Base-by-base conservation (phyloP, 2,888 invertebrate genomes). In the Eupithecia abbreviata region DNA sequence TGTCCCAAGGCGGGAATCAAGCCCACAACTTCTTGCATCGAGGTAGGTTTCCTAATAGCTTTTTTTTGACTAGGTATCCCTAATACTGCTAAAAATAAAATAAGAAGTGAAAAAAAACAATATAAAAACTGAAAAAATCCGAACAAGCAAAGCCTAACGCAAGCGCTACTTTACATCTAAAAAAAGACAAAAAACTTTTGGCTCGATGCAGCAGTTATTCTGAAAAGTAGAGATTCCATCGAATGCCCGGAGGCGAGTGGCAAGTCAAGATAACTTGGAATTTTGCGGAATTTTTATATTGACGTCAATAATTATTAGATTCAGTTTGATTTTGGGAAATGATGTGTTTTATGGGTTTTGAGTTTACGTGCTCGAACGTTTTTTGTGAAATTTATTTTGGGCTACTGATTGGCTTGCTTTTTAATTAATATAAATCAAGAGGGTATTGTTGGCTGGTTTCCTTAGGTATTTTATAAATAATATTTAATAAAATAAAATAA, bases 271-370 rank as follows among this genome's bases (percentile, higher is more conserved):
- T 77, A 76, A 71, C 18, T 67, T 45, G 67, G 67, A 77, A 77
- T 58, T 77, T 73, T 68, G 71, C 73, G 71, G 67, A 74, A 55
- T 72, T 75, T 58, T 73, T 65, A 47, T 71, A 55, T 62, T 42
- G 18, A 68, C 68, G 65, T 45, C 67, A 72, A 67, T 78, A 78
- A 78, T 78, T 76, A 78, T 73, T 78, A 79, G 76, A 79, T 79
- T 55, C 65, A 73, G 68, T 74, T 72, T 75, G 58, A 75, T 73
- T 71, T 67, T 67, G 15, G 65, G 30, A 65, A 69, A 72, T 72
- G 62, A 72, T 68, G 76, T 69, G 75, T 41, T 43, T 68, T 73
- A 73, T 76, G 88, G 67, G 58, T 58, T 74, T 69, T 69, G 69
- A 30, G 45, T 47, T 55, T 55, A n/a, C 42, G 71, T 55, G 43